phyloP scores from a whole-genome alignment of 2,888 invertebrate genomes.

The Latrodectus elegans region DNA sequence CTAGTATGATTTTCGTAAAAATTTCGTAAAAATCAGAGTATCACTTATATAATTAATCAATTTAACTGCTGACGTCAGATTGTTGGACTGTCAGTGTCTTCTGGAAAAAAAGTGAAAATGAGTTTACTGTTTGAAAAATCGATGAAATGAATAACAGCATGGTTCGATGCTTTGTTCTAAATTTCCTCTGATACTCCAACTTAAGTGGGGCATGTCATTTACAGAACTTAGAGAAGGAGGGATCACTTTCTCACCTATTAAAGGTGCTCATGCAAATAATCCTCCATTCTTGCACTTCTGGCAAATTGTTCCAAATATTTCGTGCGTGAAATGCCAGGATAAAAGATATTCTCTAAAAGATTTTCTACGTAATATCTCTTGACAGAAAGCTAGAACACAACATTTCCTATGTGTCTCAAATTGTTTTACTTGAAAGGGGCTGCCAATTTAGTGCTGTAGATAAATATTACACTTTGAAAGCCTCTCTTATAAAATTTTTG shows the following conservation, averaged over 20 bases:
- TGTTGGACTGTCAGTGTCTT: too few relatives aligned
- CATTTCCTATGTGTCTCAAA: too few relatives aligned
- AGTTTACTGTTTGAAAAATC: constrained; percentile 2
- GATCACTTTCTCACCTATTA: constrained; percentile 18
- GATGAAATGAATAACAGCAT: neutral
- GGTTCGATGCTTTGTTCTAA: neutral
- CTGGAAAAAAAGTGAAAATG: neutral
- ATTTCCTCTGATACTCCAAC: neutral
- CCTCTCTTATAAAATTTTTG: too few relatives aligned
- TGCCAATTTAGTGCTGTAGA: too few relatives aligned
- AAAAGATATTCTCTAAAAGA: constrained; percentile 14
- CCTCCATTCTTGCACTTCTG: constrained; percentile 20
- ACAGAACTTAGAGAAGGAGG: neutral
- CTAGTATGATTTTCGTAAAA: too few relatives aligned
- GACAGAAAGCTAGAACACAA: neutral
- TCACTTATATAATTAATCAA: too few relatives aligned
- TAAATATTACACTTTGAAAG: too few relatives aligned
- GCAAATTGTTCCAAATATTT: constrained; percentile 22
- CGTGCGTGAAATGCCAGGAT: constrained; percentile 28
- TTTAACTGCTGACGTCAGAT: too few relatives aligned
- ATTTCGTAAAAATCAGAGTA: too few relatives aligned
- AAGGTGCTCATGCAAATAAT: constrained; percentile 2
- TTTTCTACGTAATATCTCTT: neutral
- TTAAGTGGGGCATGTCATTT: neutral
- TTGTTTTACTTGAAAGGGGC: too few relatives aligned